Conservation (phyloP, 2,113 vertebrate genomes). For the Polyodon spathula region DNA sequence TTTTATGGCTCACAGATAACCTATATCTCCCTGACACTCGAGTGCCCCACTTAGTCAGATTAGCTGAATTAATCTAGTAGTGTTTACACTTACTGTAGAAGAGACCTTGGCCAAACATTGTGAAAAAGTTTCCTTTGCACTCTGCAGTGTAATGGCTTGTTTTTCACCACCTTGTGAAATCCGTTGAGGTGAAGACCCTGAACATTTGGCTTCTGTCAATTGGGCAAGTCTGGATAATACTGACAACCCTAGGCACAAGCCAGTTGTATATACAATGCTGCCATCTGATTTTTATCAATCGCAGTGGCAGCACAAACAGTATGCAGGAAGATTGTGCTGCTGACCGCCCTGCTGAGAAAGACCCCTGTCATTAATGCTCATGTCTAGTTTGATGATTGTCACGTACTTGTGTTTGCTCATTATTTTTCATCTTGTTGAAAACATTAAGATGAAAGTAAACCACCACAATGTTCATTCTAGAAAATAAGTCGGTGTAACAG, state of each 20-base stretch:
- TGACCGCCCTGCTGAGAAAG: too few relatives aligned
- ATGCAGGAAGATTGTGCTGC: too few relatives aligned
- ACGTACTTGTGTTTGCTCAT: too few relatives aligned
- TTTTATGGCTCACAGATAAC: conserved; percentile 30
- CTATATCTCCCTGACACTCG: conserved; percentile 18
- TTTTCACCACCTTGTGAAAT: neutral
- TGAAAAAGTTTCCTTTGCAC: conserved; percentile 43
- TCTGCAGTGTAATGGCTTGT: neutral
- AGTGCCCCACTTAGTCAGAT: conserved; percentile 45
- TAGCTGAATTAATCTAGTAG: conserved; percentile 60
- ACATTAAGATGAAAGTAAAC: too few relatives aligned
- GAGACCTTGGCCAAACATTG: conserved; percentile 56
- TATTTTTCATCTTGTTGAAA: too few relatives aligned
- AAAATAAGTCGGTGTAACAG: too few relatives aligned
- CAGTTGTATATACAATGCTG: too few relatives aligned
- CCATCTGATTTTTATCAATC: too few relatives aligned
- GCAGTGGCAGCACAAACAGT: too few relatives aligned
- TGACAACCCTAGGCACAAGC: neutral
- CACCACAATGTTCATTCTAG: too few relatives aligned
- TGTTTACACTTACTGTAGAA: conserved; percentile 46
- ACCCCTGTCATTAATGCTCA: too few relatives aligned
- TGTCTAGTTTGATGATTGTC: too few relatives aligned
- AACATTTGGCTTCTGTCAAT: neutral
- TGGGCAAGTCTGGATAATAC: neutral
- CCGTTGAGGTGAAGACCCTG: neutral